Conservation (phyloP, 2,113 vertebrate species). For the Andinoacara biseriatus region DNA sequence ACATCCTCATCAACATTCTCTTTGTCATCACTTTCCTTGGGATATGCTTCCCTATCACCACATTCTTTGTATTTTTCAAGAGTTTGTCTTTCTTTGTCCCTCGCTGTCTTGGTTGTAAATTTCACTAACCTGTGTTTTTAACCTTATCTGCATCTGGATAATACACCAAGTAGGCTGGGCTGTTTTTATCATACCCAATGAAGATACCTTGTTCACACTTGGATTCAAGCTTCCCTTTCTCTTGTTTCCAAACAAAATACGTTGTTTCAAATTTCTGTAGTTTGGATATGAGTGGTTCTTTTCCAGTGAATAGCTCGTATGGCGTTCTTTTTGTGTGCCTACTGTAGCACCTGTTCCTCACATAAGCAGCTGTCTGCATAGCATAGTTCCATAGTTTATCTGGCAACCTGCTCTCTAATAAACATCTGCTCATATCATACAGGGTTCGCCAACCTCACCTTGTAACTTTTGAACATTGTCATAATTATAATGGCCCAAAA, state of each 20-base stretch:
- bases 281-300: not conserved
- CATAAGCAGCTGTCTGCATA: not conserved
- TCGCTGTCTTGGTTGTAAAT: no score
- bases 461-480: no score
- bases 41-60: no score
- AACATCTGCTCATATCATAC: not conserved
- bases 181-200: not conserved
- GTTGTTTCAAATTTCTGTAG: not conserved
- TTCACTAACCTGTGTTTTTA: no score
- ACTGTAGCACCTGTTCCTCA: conserved; percentile 1
- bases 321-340: not conserved
- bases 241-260: not conserved
- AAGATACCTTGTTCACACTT: not conserved
- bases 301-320: not conserved
- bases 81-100: no score
- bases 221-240: not conserved
- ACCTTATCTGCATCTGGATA: not conserved
- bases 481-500: no score
- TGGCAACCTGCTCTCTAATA: not conserved
- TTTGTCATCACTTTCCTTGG: no score
- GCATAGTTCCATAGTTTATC: not conserved
- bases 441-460: not conserved
- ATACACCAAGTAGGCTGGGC: not conserved
- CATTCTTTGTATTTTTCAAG: no score
- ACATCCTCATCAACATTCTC: no score